These are phyloP conservation scores for Paelopatides confundens DNA, from an alignment of 53 echinoderm and acorn worm genomes.

Conservation along the genomic window DNA sequence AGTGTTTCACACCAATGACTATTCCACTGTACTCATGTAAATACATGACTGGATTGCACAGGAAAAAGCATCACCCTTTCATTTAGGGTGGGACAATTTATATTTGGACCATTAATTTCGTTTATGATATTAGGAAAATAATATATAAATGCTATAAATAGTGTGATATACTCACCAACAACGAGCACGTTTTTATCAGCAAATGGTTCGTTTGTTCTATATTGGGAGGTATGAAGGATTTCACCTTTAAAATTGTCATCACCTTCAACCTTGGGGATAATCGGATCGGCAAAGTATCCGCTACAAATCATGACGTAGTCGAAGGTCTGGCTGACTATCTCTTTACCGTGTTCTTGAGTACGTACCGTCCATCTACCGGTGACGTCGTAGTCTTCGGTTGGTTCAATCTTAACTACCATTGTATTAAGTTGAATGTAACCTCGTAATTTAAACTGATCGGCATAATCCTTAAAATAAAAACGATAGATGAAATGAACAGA, in stretches of 20 bases:
- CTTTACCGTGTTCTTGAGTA: not conserved
- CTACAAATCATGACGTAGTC: conserved; percentile 38
- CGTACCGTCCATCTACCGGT: conserved; percentile 1
- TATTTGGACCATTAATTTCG: no score
- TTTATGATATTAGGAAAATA: no score
- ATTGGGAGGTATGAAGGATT: conserved; percentile 8
- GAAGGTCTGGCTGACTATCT: not conserved
- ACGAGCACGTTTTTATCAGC: conserved; percentile 5
- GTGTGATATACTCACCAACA: not conserved
- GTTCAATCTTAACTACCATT: conserved; percentile 20
- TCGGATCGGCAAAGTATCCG: not conserved
- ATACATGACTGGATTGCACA: no score
- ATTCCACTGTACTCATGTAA: no score
- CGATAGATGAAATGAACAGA: not conserved
- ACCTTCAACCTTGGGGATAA: not conserved
- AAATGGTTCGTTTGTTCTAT: not conserved
- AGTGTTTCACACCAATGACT: no score
- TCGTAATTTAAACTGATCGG: conserved; percentile 17
- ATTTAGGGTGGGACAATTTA: no score
- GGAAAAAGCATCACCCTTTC: no score
- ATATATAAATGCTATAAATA: no score
- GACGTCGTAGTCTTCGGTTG: not conserved
- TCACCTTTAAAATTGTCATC: not conserved
- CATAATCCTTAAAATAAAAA: conserved; percentile 12
- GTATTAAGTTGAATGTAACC: conserved; percentile 6